Percentiles rank a stretch among this genome's conserved stretches.
phyloP scores from a whole-genome alignment of 2,888 invertebrate genomes.

The Ommatoiulus sabulosus region DNA sequence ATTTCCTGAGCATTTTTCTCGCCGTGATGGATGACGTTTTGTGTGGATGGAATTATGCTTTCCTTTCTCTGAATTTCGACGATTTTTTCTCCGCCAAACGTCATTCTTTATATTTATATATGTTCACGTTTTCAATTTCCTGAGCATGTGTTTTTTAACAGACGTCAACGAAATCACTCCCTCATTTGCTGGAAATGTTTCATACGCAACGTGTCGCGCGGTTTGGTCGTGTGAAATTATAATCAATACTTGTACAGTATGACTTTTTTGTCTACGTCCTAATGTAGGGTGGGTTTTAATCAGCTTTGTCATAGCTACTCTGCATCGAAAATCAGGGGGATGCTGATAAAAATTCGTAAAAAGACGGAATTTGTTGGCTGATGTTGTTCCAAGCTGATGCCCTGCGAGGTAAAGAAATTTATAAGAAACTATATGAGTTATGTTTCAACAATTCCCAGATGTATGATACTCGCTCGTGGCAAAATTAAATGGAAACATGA shows the following conservation, averaged over 20 bases:
- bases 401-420: no score
- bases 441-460: no score
- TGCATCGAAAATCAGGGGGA: no score
- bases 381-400: no score
- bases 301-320: no score
- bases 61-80: slow-evolving; percentile 8
- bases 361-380: no score
- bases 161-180: slow-evolving; percentile 36
- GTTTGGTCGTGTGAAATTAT: not conserved
- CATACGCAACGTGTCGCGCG: not conserved
- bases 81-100: not conserved
- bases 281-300: no score
- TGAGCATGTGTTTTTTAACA: slow-evolving; percentile 40
- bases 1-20: slow-evolving; percentile 29
- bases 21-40: slow-evolving; percentile 43
- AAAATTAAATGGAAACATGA: not conserved
- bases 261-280: not conserved
- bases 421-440: no score
- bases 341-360: no score
- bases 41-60: slow-evolving; percentile 24
- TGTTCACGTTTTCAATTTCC: slow-evolving; percentile 40
- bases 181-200: slow-evolving; percentile 17
- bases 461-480: not conserved
- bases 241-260: slow-evolving; percentile 16
- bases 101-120: slow-evolving; percentile 39